Conservation (phyloP, 2,113 vertebrate genomes). For the cat (Felis catus) region F.catus_Fca126_mat1.0 CM031421.1:34119501-34120000, state of each 20-base stretch:
- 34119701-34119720: background rate
- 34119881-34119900: background rate
- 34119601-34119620: background rate
- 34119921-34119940: background rate
- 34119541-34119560: background rate
- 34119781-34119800: background rate
- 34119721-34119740: background rate
- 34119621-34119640: background rate
- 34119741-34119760: background rate
- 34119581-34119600: background rate
- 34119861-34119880: background rate
- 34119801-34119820: background rate
- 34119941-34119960: background rate
- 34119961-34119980: background rate
- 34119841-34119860: background rate
- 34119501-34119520: background rate
- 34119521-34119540: background rate
- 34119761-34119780: background rate
- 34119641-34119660: background rate
- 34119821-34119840: background rate
- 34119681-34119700: background rate
- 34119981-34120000: background rate
- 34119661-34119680: background rate
- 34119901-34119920: background rate
- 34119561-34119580: background rate